Base-by-base conservation (phyloP, 2,797 vertebrate genomes). In the Sebastes kiyomatsui region DNA sequence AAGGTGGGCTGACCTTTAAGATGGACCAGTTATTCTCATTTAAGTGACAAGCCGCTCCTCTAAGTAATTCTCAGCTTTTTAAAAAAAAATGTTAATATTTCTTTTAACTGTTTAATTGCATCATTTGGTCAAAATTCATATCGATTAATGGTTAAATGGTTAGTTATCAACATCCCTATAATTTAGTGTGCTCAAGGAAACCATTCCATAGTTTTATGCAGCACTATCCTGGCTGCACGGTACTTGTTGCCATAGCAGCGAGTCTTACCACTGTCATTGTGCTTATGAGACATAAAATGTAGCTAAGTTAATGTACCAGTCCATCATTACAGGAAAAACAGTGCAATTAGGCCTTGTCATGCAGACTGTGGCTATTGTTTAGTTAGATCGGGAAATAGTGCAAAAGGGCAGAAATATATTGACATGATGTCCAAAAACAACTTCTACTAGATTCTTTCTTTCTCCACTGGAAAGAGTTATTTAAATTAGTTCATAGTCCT, bases 231-330 rank as follows among this genome's bases (percentile, higher is more conserved):
- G 75, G 46, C 68, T 83, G 61, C 33, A 46, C 22, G 25, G 33
- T 33, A 74, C 67, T 62, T 80, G 83, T 92, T 92, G 78, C 88
- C 71, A 92, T 92, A 81, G 91, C 85, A 91, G 86, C 91, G 33
- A 46, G 32, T 75, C 65, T 46, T 80, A 83, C 67, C 75, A 76
- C 74, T 89, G 80, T 79, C 80, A 75, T 75, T 83, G 8, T 69
- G 46, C 23, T 80, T 72, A 91, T 83, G 58, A 89, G 77, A 30
- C 73, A 75, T 62, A 56, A 77, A 80, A 86, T 84, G 18, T 62
- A 54, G 20, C 49, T 49, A 68, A 82, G 62, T 77, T 73, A 72
- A 87, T 73, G 23, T 56, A 82, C 2, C 18, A 66, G 25, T 67
- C 25, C 12, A 55, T 87, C 69, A 79, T 27, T 62, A 61, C 20